Conservation (phyloP, 2,888 invertebrate species). For the Plutella xylostella region DNA sequence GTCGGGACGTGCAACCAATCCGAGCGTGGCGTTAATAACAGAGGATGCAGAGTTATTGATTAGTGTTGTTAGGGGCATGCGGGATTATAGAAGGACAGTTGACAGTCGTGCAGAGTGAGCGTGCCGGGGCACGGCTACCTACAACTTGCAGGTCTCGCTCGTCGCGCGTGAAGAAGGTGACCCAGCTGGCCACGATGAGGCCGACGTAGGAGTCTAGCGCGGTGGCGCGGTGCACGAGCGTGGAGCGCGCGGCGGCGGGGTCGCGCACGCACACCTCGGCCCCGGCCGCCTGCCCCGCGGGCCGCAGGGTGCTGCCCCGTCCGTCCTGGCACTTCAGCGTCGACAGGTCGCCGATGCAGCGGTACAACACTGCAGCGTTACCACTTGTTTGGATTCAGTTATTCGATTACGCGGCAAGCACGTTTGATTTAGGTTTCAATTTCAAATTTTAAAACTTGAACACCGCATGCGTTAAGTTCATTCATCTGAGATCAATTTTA, state of each 20-base stretch:
- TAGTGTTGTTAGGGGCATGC: conserved; percentile 1
- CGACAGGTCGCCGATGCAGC: conserved; percentile 64
- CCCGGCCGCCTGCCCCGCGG: conserved; percentile 16
- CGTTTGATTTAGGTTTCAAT: too few species aligned
- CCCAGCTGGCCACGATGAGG: conserved; percentile 57
- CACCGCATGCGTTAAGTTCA: too few species aligned
- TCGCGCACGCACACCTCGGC: conserved; percentile 42
- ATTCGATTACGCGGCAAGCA: too few species aligned
- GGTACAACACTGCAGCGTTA: conserved; percentile 59
- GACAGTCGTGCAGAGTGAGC: background rate
- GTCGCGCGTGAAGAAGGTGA: conserved; percentile 49
- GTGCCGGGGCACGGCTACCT: conserved; percentile 32
- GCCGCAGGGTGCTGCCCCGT: conserved; percentile 44
- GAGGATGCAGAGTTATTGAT: background rate
- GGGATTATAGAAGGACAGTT: background rate
- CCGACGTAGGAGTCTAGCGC: conserved; percentile 59
- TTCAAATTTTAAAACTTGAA: too few species aligned
- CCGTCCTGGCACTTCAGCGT: conserved; percentile 41
- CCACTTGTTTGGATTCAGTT: too few species aligned
- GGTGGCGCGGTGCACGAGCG: conserved; percentile 47
- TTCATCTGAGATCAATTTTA: too few species aligned
- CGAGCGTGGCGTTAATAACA: background rate
- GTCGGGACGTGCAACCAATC: background rate
- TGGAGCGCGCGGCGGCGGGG: conserved; percentile 40
- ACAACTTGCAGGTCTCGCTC: conserved; percentile 53